Conservation (phyloP, 2,797 vertebrate species). For the Microctenopoma lineatum region DNA sequence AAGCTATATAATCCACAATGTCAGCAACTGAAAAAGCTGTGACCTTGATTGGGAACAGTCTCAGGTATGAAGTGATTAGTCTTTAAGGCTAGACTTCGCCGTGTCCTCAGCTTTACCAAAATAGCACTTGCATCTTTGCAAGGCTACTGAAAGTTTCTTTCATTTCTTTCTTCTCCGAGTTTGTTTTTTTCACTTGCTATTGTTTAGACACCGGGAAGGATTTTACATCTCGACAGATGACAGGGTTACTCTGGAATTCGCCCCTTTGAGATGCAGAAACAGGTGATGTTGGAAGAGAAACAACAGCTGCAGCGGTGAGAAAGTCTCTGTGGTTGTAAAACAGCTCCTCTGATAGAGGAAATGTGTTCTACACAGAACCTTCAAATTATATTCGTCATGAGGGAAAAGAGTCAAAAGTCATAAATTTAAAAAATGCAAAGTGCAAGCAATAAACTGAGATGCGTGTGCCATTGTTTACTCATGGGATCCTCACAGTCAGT, state of each 20-base stretch:
- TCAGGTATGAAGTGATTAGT: no score
- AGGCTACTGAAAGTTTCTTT: no score
- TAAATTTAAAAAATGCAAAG: slow-evolving; percentile 18
- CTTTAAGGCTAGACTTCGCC: no score
- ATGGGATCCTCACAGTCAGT: neutral
- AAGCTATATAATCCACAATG: no score
- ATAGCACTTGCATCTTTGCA: neutral
- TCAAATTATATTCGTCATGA: slow-evolving; percentile 27
- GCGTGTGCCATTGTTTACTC: slow-evolving; percentile 1
- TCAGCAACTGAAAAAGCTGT: no score
- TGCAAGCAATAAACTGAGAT: neutral
- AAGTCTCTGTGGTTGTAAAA: slow-evolving; percentile 30
- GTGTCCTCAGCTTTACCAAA: no score
- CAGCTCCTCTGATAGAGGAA: slow-evolving; percentile 37
- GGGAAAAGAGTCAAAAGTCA: slow-evolving; percentile 22
- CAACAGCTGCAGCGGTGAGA: slow-evolving; percentile 54
- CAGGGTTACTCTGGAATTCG: slow-evolving; percentile 47
- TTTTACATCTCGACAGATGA: slow-evolving; percentile 57
- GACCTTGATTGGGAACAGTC: no score
- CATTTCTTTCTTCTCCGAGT: slow-evolving; percentile 30
- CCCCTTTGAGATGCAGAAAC: slow-evolving; percentile 44
- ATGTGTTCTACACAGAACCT: slow-evolving; percentile 22
- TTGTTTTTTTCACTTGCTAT: slow-evolving; percentile 15
- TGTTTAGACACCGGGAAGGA: slow-evolving; percentile 43
- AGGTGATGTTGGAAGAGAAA: slow-evolving; percentile 33